Conservation (phyloP, 2,113 vertebrate genomes). For the Oceanodroma tethys region DNA sequence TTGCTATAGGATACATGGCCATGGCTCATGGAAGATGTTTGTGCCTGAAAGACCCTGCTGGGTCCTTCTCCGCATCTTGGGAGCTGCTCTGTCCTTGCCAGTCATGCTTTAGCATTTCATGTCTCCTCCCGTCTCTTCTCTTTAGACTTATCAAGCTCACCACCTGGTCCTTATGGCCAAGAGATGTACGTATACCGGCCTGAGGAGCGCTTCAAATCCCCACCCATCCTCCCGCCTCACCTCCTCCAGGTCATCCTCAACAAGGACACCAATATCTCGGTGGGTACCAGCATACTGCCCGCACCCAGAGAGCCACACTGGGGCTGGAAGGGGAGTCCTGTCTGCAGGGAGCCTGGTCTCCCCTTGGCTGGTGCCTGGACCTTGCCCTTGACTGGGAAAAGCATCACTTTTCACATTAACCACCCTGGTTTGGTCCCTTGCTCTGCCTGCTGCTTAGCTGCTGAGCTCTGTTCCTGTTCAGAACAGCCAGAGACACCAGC, state of each 20-base stretch:
- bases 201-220: constrained; percentile 93
- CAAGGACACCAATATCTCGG: constrained; percentile 97
- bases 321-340: not conserved
- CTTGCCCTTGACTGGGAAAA: not conserved
- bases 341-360: not conserved
- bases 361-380: not conserved
- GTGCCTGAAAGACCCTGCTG: not conserved
- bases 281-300: constrained; percentile 68
- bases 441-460: not conserved
- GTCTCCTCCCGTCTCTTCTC: not conserved
- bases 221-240: constrained; percentile 94
- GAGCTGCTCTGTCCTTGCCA: not conserved
- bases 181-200: constrained; percentile 89
- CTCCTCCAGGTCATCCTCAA: constrained; percentile 99
- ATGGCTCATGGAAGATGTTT: not conserved
- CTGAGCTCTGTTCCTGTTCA: not conserved
- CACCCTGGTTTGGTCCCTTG: not conserved
- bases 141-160: constrained; percentile 93
- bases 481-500: not conserved
- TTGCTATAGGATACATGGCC: not conserved
- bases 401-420: not conserved
- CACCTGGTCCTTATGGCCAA: constrained; percentile 91
- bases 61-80: not conserved
- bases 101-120: not conserved
- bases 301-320: not conserved